Conservation (phyloP, 1,140 invertebrate genomes). For the Sitophilus oryzae region DNA sequence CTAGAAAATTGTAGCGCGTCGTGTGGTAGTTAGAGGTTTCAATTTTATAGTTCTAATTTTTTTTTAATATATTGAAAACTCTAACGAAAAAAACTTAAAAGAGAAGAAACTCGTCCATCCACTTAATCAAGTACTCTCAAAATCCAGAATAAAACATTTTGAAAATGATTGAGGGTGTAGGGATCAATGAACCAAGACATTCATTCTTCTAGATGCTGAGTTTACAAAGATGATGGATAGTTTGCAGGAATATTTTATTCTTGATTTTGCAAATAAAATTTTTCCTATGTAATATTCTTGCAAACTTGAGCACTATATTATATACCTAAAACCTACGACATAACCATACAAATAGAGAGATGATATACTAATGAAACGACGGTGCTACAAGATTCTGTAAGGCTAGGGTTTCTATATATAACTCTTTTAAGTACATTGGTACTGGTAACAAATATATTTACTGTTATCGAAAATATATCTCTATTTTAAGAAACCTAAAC, state of each 20-base stretch:
- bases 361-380: conserved; percentile 8
- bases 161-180: no score
- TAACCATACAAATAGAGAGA: conserved; percentile 8
- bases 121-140: conserved; percentile 10
- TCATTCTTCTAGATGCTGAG: conserved; percentile 11
- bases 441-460: no score
- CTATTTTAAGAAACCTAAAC: no score
- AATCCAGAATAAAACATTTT: conserved; percentile 10
- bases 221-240: conserved; percentile 18
- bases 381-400: conserved; percentile 20
- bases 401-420: no score
- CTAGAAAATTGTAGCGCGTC: no score
- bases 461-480: no score
- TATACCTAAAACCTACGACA: conserved; percentile 8
- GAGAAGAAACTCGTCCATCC: conserved; percentile 15
- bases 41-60: no score
- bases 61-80: no score
- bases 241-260: conserved; percentile 16
- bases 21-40: no score
- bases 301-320: conserved; percentile 14
- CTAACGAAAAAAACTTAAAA: no score
- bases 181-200: background rate
- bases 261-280: background rate
- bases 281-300: conserved; percentile 20
- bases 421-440: conserved; percentile 11